phyloP scores from a whole-genome alignment of 1,140 invertebrate genomes.

The Dufourea novaeangliae region DNA sequence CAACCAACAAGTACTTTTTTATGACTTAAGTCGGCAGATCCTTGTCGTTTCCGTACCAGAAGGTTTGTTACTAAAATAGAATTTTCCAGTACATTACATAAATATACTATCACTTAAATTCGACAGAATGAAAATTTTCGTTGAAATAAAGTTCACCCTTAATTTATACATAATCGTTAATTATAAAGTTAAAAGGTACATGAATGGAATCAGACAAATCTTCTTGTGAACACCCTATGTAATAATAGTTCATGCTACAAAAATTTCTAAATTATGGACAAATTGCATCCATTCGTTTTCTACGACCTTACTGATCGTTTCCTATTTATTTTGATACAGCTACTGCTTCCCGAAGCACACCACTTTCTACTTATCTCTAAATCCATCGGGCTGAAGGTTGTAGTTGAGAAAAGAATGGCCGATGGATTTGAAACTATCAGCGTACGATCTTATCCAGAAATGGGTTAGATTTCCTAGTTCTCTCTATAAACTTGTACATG shows the following conservation, averaged over 20 bases:
- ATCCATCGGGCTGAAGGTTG: not conserved
- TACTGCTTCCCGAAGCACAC: not conserved
- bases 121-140: too few relatives aligned
- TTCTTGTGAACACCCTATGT: too few relatives aligned
- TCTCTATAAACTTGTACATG: slow-evolving; percentile 6
- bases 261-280: not conserved
- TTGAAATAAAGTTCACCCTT: too few relatives aligned
- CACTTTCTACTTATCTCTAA: not conserved
- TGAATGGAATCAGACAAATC: too few relatives aligned
- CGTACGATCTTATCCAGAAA: not conserved
- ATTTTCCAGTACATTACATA: too few relatives aligned
- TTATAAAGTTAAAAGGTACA: too few relatives aligned
- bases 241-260: too few relatives aligned
- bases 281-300: not conserved
- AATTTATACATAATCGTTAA: too few relatives aligned
- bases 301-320: not conserved
- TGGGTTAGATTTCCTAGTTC: slow-evolving; percentile 1
- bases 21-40: too few relatives aligned
- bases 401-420: not conserved
- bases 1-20: slow-evolving; percentile 4
- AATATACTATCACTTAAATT: too few relatives aligned
- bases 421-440: not conserved
- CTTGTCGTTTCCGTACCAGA: too few relatives aligned
- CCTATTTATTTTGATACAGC: not conserved
- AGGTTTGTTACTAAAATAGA: too few relatives aligned